phyloP scores from a whole-genome alignment of 2,797 vertebrate genomes.

The Sciaenops ocellatus region DNA sequence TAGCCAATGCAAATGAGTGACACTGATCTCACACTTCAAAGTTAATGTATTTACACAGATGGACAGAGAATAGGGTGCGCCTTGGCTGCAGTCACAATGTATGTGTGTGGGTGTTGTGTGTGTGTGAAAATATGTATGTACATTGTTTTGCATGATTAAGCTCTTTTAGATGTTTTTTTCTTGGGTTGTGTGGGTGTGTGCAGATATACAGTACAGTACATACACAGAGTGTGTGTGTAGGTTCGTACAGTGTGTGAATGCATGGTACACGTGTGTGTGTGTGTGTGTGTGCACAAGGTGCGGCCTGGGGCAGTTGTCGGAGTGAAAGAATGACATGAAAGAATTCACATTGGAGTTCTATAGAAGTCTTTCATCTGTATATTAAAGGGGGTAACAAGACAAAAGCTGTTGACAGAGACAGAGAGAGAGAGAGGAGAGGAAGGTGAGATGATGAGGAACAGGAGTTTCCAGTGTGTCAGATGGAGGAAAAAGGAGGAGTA shows the following conservation, averaged over 20 bases:
- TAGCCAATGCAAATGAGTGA: not conserved
- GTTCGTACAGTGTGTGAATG: too few relatives aligned
- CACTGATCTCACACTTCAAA: conserved; percentile 18
- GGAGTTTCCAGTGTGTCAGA: not conserved
- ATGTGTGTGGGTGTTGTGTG: conserved; percentile 9
- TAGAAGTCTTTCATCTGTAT: conserved; percentile 50
- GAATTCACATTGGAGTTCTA: conserved; percentile 35
- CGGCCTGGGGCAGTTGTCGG: conserved; percentile 15
- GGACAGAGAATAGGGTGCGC: conserved; percentile 23
- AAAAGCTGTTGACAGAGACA: conserved; percentile 36
- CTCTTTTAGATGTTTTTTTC: not conserved
- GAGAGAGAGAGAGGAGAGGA: conserved; percentile 20
- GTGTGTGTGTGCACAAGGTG: conserved; percentile 27
- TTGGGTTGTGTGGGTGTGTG: not conserved
- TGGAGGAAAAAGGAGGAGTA: conserved; percentile 30
- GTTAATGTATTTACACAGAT: conserved; percentile 62
- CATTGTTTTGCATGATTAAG: not conserved
- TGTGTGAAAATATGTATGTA: not conserved
- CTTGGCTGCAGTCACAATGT: conserved; percentile 15
- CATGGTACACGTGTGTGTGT: too few relatives aligned
- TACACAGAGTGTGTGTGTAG: not conserved
- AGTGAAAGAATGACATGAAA: conserved; percentile 43
- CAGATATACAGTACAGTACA: not conserved
- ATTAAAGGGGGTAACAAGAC: conserved; percentile 5
- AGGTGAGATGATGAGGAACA: conserved; percentile 56